Evolutionary conservation across 2,113 vertebrate genomes (phyloP).

Genomic region (Collichthys lucidus): DNA sequence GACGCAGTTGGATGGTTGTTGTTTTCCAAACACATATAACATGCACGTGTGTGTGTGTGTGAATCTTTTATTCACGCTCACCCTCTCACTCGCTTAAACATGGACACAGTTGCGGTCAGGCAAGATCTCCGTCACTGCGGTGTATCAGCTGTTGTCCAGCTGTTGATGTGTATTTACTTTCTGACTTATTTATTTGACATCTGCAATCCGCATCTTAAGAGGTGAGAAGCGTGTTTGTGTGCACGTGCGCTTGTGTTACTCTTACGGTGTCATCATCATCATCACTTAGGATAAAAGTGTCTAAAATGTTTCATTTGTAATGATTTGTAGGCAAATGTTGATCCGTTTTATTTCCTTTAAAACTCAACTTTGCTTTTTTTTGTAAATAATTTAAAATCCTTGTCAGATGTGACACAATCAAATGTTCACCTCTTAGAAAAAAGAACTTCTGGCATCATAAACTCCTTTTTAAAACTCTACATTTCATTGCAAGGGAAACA

Average conservation of each 20-base stretch:
- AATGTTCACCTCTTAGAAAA: no score
- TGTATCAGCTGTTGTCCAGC: slow-evolving; percentile 56
- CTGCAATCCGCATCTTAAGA: slow-evolving; percentile 38
- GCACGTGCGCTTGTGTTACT: not conserved
- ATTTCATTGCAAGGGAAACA: no score
- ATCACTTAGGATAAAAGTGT: not conserved
- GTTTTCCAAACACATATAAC: not conserved
- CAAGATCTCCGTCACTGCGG: not conserved
- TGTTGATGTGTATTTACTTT: slow-evolving; percentile 54
- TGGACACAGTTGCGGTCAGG: not conserved
- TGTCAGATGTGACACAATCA: not conserved
- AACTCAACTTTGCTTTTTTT: not conserved
- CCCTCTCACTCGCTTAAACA: not conserved
- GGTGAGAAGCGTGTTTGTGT: slow-evolving; percentile 35
- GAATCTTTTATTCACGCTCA: not conserved
- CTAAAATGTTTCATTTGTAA: not conserved
- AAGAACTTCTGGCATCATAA: no score
- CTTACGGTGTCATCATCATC: not conserved
- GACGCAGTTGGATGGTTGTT: not conserved
- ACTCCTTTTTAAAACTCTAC: no score
- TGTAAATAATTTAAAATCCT: not conserved
- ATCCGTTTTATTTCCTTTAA: not conserved
- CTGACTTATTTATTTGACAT: slow-evolving; percentile 61
- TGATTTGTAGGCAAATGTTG: not conserved
- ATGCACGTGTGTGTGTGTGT: not conserved